Evolutionary conservation across 2,888 invertebrate species (phyloP), one percentile per base, ranked within the genome.

Genomic region (Acleris sparsana): DNA sequence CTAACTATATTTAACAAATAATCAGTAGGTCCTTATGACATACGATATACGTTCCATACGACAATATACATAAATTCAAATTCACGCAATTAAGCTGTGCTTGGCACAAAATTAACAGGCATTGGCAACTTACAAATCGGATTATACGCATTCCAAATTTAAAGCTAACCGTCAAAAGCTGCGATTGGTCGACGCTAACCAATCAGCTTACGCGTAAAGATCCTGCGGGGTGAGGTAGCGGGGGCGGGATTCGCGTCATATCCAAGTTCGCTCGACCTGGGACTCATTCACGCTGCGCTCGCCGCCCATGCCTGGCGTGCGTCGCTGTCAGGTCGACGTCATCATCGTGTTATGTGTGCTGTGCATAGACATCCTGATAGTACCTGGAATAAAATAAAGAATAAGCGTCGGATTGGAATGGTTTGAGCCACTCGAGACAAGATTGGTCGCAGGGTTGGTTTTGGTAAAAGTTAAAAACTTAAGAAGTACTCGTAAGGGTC

Each of bases 261-360:
- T 86, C 86, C 86, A 86, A 66, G 86, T 85, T 70, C 86, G 83
- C 55, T 84, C 85, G 13, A 83, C 80, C n/a, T 71, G 72, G 67
- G 73, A 68, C 63, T 79, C 80, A 76, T 67, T 82, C 63, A 75
- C 69, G 18, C 78, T 79, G 71, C 78, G 73, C 43, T 84, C 87
- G 68, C 72, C 78, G 76, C 75, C 80, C 71, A 79, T 68, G 53
- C 74, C 39, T 13, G 39, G 39, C 39, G 39, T 13, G 2, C 88
- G 81, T 73, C 91, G 82, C 71, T 89, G 92, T 91, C 91, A 90
- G 84, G 89, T 83, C 18, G 85, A 78, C 62, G 79, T 86, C 78
- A 86, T 78, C 81, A 87, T 65, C 72, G 89, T 91, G 79, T 92
- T 91, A 83, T 89, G 90, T 57, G 89, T 89, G 90, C 92, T 92